Base-by-base conservation (phyloP, 2,888 invertebrate genomes). In the Scaptomyza reducta region DNA sequence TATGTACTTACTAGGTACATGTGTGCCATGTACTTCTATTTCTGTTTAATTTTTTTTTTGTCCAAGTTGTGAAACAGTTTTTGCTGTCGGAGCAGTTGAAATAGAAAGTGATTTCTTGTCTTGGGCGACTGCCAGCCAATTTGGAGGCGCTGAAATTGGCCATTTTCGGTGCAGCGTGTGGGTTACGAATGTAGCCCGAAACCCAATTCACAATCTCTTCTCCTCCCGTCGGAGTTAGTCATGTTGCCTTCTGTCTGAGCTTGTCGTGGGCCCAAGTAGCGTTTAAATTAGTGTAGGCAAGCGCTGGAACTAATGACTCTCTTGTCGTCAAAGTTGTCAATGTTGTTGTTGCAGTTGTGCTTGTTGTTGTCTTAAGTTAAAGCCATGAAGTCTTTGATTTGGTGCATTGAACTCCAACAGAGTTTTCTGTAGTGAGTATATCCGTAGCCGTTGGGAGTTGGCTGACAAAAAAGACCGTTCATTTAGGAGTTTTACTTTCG, bases 291-390 rank as follows among this genome's bases (percentile, higher is more conserved):
- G 75, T 79, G 75, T 77, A 71, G 82, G 73, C 88, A 87, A 82
- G 76, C 75, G 68, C 80, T 85, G 87, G 87, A 88, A 87, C 87
- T 88, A 88, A 87, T 87, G 79, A 69, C 75, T 64, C 62, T 71
- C 53, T 74, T 74, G 71, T 74, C 66, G 66, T 73, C 74, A 54
- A 46, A 51, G 73, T 73, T 73, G 74, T 77, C 65, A 65, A 44
- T 62, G 65, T 65, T 47, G 67, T 69, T 59, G 63, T 58, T 47
- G 57, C 40, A 33, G 61, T 45, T 61, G 57, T 62, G 54, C 64
- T 65, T 59, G 64, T 49, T 46, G 65, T 38, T 16, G 65, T 55
- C 56, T 47, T 31, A 18, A 62, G 67, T 44, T 38, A 18, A 7
- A 51, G 40, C 18, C 46, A 47, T 69, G 70, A 47, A 31, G 2